Conservation (phyloP, 2,888 invertebrate species). For the Cryptus viduatorius region DNA sequence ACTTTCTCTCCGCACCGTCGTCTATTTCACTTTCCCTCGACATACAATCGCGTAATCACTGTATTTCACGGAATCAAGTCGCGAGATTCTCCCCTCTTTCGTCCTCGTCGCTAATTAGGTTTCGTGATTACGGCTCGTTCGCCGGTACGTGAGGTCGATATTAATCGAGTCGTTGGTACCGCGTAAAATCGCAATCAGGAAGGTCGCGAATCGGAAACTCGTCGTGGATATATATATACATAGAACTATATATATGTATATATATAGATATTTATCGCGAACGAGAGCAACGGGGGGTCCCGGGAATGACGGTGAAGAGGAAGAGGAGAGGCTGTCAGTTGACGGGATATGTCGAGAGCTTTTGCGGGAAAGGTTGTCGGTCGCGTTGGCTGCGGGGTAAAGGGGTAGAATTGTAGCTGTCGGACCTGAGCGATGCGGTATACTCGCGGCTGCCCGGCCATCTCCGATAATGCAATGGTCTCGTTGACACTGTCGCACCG, state of each 20-base stretch:
- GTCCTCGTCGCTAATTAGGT: constrained; percentile 71
- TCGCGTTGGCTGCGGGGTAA: constrained; percentile 17
- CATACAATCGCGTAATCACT: constrained; percentile 7
- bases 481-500: constrained; percentile 58
- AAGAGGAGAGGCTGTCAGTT: constrained; percentile 51
- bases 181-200: constrained; percentile 75
- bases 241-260: no score
- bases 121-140: constrained; percentile 72
- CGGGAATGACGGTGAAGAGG: background rate
- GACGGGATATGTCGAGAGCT: constrained; percentile 54
- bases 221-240: constrained; percentile 11
- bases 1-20: background rate
- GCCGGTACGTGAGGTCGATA: constrained; percentile 74
- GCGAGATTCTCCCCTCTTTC: constrained; percentile 4
- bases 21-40: constrained; percentile 1
- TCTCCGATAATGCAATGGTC: constrained; percentile 63
- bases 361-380: constrained; percentile 47
- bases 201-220: constrained; percentile 63
- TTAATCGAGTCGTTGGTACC: constrained; percentile 73
- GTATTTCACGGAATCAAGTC: constrained; percentile 19
- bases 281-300: constrained; percentile 9
- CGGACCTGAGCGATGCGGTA: constrained; percentile 53
- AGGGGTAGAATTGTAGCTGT: constrained; percentile 46
- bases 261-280: constrained; percentile 3
- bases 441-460: constrained; percentile 53